Percentiles rank a stretch among this genome's conserved stretches.
Conservation (phyloP, 2,113 vertebrate genomes). For the Daphoenositta chrysoptera region DNA sequence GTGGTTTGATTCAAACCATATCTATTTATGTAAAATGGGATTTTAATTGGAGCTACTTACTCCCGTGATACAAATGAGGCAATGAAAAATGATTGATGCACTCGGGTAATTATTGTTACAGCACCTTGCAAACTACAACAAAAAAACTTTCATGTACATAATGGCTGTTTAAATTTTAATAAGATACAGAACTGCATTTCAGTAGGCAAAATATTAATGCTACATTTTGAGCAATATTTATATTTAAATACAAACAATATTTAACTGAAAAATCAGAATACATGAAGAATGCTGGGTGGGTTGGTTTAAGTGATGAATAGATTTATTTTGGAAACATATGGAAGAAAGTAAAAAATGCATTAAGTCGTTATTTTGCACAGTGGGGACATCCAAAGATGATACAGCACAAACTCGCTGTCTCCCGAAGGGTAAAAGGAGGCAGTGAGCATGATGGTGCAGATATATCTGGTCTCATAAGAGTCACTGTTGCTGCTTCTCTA, state of each 20-base stretch:
- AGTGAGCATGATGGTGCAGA: not conserved
- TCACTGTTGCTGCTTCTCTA: not conserved
- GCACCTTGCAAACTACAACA: slow-evolving; percentile 51
- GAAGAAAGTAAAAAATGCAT: not conserved
- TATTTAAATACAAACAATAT: slow-evolving; percentile 43
- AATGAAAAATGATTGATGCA: slow-evolving; percentile 62
- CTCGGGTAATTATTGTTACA: slow-evolving; percentile 55
- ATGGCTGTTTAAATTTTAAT: slow-evolving; percentile 61
- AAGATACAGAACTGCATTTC: slow-evolving; percentile 13
- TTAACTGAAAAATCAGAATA: slow-evolving; percentile 23
- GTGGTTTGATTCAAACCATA: slow-evolving; percentile 44
- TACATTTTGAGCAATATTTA: slow-evolving; percentile 14
- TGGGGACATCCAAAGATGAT: not conserved
- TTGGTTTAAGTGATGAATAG: slow-evolving; percentile 21
- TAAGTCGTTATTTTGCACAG: not conserved
- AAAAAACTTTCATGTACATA: slow-evolving; percentile 41
- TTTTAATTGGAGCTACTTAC: slow-evolving; percentile 63
- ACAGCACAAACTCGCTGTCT: not conserved
- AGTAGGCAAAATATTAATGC: slow-evolving; percentile 40
- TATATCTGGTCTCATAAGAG: not conserved
- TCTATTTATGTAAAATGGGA: slow-evolving; percentile 54
- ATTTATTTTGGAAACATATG: not conserved
- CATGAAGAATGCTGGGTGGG: not conserved
- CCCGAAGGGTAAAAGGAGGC: not conserved
- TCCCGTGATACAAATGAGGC: slow-evolving; percentile 19